phyloP scores from a whole-genome alignment of 30 jellyfish, hydroid and myxozoan species.

The Rhopilema esculentum region DNA sequence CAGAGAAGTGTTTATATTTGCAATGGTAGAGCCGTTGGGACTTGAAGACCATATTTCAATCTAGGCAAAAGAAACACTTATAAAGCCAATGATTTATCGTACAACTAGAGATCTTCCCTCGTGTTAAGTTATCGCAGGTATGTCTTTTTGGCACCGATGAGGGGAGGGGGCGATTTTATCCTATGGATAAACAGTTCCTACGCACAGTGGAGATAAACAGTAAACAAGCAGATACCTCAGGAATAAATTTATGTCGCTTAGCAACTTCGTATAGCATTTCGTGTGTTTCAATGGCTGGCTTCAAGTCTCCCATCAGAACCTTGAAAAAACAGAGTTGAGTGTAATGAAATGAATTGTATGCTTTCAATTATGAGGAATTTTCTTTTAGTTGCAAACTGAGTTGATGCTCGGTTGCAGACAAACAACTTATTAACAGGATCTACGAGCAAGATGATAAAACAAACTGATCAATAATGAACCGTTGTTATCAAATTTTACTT shows the following conservation, averaged over 20 bases:
- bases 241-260: slow-evolving; percentile 84
- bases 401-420: no score
- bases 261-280: slow-evolving; percentile 95
- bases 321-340: background rate
- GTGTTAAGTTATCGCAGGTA: background rate
- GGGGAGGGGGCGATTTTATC: background rate
- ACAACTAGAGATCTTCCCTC: background rate
- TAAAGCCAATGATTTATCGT: no score
- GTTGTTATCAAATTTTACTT: no score
- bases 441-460: no score
- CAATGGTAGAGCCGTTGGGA: no score
- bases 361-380: background rate
- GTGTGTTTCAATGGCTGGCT: slow-evolving; percentile 94
- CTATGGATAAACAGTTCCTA: background rate
- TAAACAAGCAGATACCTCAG: slow-evolving; percentile 78
- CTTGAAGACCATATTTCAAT: no score
- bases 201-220: background rate
- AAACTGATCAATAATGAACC: no score
- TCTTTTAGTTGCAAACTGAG: background rate
- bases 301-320: slow-evolving; percentile 95
- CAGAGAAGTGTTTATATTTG: no score
- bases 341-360: background rate
- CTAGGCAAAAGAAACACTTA: no score
- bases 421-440: no score
- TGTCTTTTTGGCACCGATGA: background rate